A percentile compares a stretch with the other conserved stretches of the same genome.
These are phyloP conservation scores for Psittacula cyanocephala DNA, from an alignment of 2,113 vertebrate genomes.

Conservation along the genomic window DNA sequence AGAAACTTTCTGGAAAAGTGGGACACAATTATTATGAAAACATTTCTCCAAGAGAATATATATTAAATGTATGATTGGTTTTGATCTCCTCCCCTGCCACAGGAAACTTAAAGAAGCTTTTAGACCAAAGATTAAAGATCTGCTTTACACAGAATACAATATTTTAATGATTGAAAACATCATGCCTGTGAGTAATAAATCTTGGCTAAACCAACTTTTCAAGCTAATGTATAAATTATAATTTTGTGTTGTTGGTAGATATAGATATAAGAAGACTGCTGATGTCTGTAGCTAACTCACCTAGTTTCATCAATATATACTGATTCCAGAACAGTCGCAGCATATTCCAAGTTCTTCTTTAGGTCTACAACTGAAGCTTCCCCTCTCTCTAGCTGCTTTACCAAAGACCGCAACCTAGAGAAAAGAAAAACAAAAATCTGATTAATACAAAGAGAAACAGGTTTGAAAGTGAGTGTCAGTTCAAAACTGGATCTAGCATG, in stretches of 20 bases:
- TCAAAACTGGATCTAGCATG: background rate
- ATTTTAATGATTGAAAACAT: background rate
- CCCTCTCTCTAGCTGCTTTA: conserved; percentile 95
- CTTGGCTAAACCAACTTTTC: background rate
- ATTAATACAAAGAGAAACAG: background rate
- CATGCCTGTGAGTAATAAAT: background rate
- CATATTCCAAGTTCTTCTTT: conserved; percentile 98
- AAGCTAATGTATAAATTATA: background rate
- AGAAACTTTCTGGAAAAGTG: background rate
- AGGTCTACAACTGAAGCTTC: conserved; percentile 93
- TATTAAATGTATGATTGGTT: background rate
- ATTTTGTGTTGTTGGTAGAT: background rate
- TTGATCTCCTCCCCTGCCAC: background rate
- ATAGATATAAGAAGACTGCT: background rate
- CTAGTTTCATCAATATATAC: conserved; percentile 97
- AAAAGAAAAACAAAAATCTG: conserved; percentile 50
- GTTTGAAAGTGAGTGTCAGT: background rate
- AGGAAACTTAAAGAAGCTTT: background rate
- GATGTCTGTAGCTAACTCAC: conserved; percentile 66
- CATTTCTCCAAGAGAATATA: background rate
- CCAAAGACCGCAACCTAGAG: conserved; percentile 89
- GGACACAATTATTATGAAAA: background rate
- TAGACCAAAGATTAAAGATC: background rate
- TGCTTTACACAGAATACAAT: background rate
- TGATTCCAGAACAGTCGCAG: conserved; percentile 92